These are phyloP conservation scores for Drosophila busckii DNA, from an alignment of 1,140 invertebrate species.

Conservation along the genomic window DNA sequence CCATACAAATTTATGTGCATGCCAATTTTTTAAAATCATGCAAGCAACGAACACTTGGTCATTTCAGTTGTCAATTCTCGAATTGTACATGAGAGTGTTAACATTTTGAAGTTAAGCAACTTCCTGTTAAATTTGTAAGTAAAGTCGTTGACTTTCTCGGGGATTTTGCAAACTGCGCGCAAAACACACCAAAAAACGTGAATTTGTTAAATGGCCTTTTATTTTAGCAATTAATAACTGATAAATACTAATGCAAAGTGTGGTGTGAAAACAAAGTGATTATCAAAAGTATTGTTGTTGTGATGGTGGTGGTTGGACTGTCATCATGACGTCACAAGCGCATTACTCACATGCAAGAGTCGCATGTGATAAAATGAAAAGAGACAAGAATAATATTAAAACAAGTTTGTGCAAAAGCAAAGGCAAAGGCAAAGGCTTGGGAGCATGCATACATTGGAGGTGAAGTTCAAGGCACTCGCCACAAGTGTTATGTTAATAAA, in stretches of 20 bases:
- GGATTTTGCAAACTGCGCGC: too few species aligned
- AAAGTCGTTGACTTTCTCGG: too few species aligned
- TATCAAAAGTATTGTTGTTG: constrained; percentile 6
- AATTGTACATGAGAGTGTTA: too few species aligned
- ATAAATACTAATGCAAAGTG: constrained; percentile 2
- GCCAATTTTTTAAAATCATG: too few species aligned
- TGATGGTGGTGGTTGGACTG: constrained; percentile 3
- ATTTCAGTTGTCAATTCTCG: too few species aligned
- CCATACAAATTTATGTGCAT: constrained; percentile 35
- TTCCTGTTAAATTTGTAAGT: too few species aligned
- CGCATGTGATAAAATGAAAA: constrained; percentile 13
- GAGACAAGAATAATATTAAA: constrained; percentile 6
- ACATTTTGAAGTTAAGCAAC: too few species aligned
- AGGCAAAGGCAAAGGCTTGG: neutral
- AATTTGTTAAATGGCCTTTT: too few species aligned
- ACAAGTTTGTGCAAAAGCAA: constrained; percentile 6
- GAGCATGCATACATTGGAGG: constrained; percentile 2
- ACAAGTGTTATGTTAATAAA: neutral
- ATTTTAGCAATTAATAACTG: too few species aligned
- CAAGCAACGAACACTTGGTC: too few species aligned
- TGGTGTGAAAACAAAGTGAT: neutral
- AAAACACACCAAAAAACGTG: too few species aligned
- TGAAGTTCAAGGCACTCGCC: constrained; percentile 34
- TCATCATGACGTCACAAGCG: constrained; percentile 27
- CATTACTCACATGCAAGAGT: constrained; percentile 29